A percentile compares a stretch with the other conserved stretches of the same genome.
These are phyloP conservation scores for Paraescarpia echinospica DNA, from an alignment of 1,140 invertebrate genomes.

Conservation along the genomic window DNA sequence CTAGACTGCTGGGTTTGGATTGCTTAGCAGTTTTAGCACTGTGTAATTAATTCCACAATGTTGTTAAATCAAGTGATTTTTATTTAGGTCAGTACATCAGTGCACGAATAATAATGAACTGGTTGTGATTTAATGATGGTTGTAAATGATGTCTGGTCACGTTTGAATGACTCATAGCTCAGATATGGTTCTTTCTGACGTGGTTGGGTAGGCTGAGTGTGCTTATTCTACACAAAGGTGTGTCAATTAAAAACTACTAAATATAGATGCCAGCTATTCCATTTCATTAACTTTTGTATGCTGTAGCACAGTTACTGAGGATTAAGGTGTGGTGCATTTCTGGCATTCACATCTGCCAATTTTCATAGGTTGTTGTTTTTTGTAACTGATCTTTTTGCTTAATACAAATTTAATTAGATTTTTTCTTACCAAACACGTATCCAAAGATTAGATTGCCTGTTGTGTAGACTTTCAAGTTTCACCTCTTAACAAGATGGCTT, in stretches of 20 bases:
- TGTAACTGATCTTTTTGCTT: too few relatives aligned
- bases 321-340: neutral
- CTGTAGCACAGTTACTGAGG: neutral
- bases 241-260: too few relatives aligned
- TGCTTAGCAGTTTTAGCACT: too few relatives aligned
- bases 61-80: neutral
- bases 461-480: too few relatives aligned
- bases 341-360: neutral
- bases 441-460: too few relatives aligned
- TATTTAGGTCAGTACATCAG: neutral
- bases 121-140: neutral
- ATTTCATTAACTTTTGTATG: neutral
- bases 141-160: neutral
- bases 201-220: too few relatives aligned
- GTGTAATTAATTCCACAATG: neutral
- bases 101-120: neutral
- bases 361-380: neutral
- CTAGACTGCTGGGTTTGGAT: too few relatives aligned
- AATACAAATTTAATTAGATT: too few relatives aligned
- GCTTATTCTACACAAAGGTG: too few relatives aligned
- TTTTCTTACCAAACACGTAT: too few relatives aligned
- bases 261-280: neutral
- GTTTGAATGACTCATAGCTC: neutral
- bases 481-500: too few relatives aligned
- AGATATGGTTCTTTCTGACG: neutral